phyloP scores from a whole-genome alignment of 2,113 vertebrate species.

The Macrotis lagotis region DNA sequence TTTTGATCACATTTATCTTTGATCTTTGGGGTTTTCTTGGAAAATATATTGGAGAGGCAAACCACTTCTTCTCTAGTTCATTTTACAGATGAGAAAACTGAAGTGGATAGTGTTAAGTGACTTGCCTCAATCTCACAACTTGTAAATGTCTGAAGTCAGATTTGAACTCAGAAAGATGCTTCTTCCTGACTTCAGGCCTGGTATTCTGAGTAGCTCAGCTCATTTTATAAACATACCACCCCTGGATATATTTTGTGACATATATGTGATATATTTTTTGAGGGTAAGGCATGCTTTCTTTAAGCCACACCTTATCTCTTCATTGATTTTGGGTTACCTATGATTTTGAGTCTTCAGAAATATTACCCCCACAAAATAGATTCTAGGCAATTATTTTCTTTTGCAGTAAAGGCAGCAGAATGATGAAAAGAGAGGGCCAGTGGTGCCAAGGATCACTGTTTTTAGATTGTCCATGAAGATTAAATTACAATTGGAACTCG shows the following conservation, averaged over 20 bases:
- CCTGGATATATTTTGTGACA: not conserved
- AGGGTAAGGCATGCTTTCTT: not conserved
- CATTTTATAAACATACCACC: not conserved
- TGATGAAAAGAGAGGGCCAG: not conserved
- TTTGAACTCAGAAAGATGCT: no score
- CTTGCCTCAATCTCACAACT: no score
- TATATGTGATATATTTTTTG: no score
- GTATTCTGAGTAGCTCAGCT: not conserved
- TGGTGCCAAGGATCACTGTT: not conserved
- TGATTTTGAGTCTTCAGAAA: not conserved
- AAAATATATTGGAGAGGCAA: no score
- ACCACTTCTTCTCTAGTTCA: no score
- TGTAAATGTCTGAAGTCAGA: no score
- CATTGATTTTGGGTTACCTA: not conserved
- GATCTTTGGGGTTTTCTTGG: no score
- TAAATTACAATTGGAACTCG: not conserved
- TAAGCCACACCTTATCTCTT: not conserved
- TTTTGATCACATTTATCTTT: no score
- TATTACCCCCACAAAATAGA: not conserved
- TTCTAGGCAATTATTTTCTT: not conserved
- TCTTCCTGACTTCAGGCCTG: no score
- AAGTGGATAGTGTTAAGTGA: no score
- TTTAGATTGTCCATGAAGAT: not conserved
- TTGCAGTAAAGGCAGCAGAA: not conserved
- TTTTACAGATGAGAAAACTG: no score